Percentiles rank a stretch among this genome's conserved stretches.
phyloP scores from a whole-genome alignment of 2,888 invertebrate species.

The Salticus scenicus region DNA sequence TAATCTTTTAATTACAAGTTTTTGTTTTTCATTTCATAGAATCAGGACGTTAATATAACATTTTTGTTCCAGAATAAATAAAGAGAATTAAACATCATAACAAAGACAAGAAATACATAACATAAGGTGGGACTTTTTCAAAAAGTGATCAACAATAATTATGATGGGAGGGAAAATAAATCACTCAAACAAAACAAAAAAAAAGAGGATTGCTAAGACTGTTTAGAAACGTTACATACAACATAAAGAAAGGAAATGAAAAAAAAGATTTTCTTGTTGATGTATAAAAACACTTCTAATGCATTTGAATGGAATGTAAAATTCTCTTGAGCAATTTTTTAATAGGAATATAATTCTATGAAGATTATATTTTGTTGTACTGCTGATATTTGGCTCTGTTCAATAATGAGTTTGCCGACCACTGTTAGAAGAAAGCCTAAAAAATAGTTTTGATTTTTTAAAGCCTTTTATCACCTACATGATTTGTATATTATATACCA shows the following conservation, averaged over 20 bases:
- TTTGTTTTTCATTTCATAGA: conserved; percentile 39
- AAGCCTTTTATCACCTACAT: no score
- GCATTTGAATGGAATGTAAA: conserved; percentile 4
- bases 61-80: conserved; percentile 69
- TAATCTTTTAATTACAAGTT: conserved; percentile 55
- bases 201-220: conserved; percentile 50
- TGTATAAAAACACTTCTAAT: background rate
- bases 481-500: no score
- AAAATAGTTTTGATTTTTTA: no score
- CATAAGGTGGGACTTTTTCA: conserved; percentile 66
- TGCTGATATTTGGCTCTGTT: no score
- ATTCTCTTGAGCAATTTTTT: conserved; percentile 21
- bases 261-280: background rate
- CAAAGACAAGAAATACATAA: conserved; percentile 65
- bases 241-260: background rate
- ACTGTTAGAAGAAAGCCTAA: no score
- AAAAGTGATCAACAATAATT: conserved; percentile 60
- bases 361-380: no score
- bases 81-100: conserved; percentile 70
- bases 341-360: no score
- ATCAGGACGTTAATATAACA: conserved; percentile 67
- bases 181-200: conserved; percentile 26
- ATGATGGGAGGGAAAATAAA: conserved; percentile 56
- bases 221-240: background rate
- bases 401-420: no score